Evolutionary conservation across 35 echinoderm and acorn worm species (phyloP).

Genomic region (Ophioderma brevispina): DNA sequence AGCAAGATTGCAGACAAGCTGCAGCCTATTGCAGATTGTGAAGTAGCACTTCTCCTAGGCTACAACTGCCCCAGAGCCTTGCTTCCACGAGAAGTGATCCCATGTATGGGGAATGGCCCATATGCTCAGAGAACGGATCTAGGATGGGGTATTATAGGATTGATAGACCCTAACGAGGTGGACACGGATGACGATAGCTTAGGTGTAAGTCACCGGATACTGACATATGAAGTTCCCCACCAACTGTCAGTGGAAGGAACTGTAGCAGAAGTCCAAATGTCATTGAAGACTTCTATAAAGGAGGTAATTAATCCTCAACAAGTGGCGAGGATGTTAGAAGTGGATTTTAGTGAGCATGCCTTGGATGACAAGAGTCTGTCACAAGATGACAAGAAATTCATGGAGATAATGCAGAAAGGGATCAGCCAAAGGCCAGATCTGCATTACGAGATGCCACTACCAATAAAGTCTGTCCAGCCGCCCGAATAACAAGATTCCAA

Average conservation of each 20-base stretch:
- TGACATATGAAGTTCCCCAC: neutral
- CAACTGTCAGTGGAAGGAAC: neutral
- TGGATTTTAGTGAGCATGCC: constrained; percentile 29
- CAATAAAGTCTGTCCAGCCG: constrained; percentile 56
- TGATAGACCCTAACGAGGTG: neutral
- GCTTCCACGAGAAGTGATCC: constrained; percentile 30
- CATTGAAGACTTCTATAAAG: constrained; percentile 26
- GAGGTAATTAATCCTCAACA: constrained; percentile 25
- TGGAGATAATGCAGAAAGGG: constrained; percentile 42
- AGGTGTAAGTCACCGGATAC: constrained; percentile 16
- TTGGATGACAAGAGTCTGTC: constrained; percentile 10
- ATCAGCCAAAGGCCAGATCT: constrained; percentile 34
- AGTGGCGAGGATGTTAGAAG: constrained; percentile 25
- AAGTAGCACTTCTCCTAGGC: constrained; percentile 68
- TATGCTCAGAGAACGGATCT: constrained; percentile 43
- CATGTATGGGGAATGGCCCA: constrained; percentile 29
- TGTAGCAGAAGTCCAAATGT: neutral
- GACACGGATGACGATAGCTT: neutral
- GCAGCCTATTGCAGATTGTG: constrained; percentile 30
- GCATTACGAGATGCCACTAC: constrained; percentile 75
- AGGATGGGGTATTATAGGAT: constrained; percentile 57
- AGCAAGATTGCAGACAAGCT: constrained; percentile 46
- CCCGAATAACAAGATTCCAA: constrained; percentile 52
- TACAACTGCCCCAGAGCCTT: constrained; percentile 74
- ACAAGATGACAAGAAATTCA: constrained; percentile 60